Conservation (phyloP, 2,797 vertebrate genomes). For the Tadarida brasiliensis region DNA sequence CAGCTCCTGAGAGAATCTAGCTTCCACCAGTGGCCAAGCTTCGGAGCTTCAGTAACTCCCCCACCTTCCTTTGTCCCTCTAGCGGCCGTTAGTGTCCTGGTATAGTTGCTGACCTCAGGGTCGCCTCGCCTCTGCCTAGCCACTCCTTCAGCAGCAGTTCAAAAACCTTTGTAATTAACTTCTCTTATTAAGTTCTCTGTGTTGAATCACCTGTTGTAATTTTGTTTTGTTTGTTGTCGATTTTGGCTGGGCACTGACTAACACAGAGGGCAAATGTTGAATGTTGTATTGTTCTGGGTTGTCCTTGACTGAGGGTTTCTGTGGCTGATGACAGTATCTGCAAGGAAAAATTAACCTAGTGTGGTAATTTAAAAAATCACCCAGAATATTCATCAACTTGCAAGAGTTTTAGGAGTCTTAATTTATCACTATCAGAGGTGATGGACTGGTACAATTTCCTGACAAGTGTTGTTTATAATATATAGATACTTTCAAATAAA, state of each 20-base stretch:
- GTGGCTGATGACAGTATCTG: neutral
- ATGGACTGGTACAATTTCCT: neutral
- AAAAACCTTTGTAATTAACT: neutral
- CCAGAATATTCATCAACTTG: neutral
- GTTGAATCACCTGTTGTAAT: neutral
- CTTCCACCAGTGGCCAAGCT: neutral
- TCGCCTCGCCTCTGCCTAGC: neutral
- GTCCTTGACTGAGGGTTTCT: neutral
- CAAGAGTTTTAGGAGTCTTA: neutral
- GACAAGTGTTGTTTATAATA: neutral
- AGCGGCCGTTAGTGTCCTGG: neutral
- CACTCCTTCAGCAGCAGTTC: neutral
- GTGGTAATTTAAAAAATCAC: neutral
- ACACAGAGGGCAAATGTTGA: neutral
- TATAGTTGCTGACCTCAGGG: neutral
- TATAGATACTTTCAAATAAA: neutral
- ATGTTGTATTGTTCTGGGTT: neutral
- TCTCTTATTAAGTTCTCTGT: neutral
- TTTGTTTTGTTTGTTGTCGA: neutral
- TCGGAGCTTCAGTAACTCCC: neutral
- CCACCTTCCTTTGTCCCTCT: neutral
- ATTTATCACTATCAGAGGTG: neutral
- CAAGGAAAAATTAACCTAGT: neutral
- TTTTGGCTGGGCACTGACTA: neutral
- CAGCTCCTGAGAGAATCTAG: neutral